Percentiles rank a stretch among this genome's conserved stretches.
Conservation (phyloP, 2,113 vertebrate species). For the Maccullochella peelii region DNA sequence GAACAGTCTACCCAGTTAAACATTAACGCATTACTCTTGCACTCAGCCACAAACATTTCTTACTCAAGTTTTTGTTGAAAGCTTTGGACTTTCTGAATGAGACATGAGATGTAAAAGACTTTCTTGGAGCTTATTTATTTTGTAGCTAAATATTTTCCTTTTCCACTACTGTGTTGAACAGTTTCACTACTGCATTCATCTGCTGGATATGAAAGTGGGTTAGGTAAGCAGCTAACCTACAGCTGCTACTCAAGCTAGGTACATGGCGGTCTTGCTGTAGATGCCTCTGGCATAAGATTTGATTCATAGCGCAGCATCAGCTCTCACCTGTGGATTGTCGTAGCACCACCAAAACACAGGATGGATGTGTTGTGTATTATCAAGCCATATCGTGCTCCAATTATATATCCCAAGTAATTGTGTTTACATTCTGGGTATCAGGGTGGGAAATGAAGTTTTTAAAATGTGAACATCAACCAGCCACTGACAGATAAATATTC, state of each 20-base stretch:
- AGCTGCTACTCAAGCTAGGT: not conserved
- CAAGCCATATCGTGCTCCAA: not conserved
- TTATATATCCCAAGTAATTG: not conserved
- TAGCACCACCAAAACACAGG: not conserved
- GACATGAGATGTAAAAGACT: not conserved
- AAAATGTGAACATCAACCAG: too few species aligned
- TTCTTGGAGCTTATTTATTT: not conserved
- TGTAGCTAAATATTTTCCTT: not conserved
- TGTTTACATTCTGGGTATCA: not conserved
- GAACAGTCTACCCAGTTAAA: constrained; percentile 46
- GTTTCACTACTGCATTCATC: not conserved
- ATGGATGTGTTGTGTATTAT: not conserved
- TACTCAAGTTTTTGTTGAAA: not conserved
- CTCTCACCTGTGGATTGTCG: not conserved
- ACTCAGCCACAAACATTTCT: constrained; percentile 32
- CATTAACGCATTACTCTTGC: constrained; percentile 35
- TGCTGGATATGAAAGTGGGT: not conserved
- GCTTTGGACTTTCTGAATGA: not conserved
- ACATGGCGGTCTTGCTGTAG: not conserved
- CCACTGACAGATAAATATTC: too few species aligned
- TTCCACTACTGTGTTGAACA: not conserved
- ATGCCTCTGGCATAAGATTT: not conserved
- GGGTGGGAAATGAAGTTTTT: too few species aligned
- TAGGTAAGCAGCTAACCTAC: not conserved
- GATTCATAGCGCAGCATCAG: not conserved